Base-by-base conservation (phyloP, 2,888 invertebrate species). In the Keiferia lycopersicella region DNA sequence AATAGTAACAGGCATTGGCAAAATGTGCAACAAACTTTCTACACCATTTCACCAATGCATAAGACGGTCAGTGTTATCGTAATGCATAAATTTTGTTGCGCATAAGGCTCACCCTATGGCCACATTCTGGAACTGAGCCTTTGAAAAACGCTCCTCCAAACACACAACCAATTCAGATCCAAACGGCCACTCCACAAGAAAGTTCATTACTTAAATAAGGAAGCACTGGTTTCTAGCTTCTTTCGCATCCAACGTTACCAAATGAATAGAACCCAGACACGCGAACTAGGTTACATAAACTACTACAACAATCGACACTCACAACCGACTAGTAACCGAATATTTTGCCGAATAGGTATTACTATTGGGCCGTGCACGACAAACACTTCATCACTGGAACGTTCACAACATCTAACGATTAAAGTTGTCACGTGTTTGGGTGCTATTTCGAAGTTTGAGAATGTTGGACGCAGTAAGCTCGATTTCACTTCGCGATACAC, bases 181-280 rank as follows among this genome's bases (percentile, higher is more conserved):
- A 53, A 53, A 14, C 22, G 22, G 16, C 4, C 14, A 12, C 14
- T 53, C 16, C 45, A 45, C n/a, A 45, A 16, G 4, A 45, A 45
- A n/a, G n/a, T 45, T 45, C 45, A 45, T 45, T 45, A 45, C 45
- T 45, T 45, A 45, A 45, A 45, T 45, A 45, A 45, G 45, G 45
- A 45, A 45, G 45, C 45, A 45, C 45, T 45, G 45, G 45, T n/a
- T 16, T 16, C 45, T 16, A 45, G 45, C 45, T 45, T 16, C 16
- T 3, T 45, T 45, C 16, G 45, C 45, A 45, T 45, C 45, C 45
- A 45, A 45, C n/a, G n/a, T 45, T 45, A n/a, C n/a, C 45, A 45
- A 45, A 45, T 16, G n/a, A 45, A 45, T n/a, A n/a, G n/a, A 16
- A 6, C 22, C 18, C 22, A 12, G 12, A 26, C 26, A 53, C 18